phyloP scores from a whole-genome alignment of 1,140 invertebrate genomes.

The Ips nitidus region DNA sequence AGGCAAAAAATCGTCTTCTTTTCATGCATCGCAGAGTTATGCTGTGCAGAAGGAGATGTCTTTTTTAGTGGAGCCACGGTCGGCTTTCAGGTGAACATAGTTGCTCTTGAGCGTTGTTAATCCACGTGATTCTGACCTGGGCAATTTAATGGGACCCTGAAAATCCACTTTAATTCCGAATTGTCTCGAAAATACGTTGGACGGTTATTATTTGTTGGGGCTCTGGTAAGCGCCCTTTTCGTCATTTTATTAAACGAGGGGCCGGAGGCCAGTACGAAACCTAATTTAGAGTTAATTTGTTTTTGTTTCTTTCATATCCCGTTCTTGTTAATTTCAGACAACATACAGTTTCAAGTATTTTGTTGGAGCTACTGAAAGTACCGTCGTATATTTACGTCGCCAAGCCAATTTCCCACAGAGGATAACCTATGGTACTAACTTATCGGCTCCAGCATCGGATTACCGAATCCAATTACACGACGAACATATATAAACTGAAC shows the following conservation, averaged over 20 bases:
- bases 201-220: slow-evolving; percentile 20
- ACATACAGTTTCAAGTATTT: background rate
- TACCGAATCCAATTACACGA: slow-evolving; percentile 45
- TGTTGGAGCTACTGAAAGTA: background rate
- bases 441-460: slow-evolving; percentile 44
- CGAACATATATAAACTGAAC: slow-evolving; percentile 44
- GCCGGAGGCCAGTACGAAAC: slow-evolving; percentile 11
- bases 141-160: background rate
- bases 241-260: slow-evolving; percentile 34
- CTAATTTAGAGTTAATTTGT: slow-evolving; percentile 35
- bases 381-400: slow-evolving; percentile 29
- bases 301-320: slow-evolving; percentile 24
- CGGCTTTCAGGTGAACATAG: background rate
- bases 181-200: slow-evolving; percentile 29
- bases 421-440: slow-evolving; percentile 39
- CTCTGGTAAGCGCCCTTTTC: slow-evolving; percentile 28
- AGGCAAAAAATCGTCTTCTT: slow-evolving; percentile 20
- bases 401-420: slow-evolving; percentile 42
- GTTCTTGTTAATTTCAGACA: slow-evolving; percentile 8
- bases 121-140: too few species aligned
- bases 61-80: slow-evolving; percentile 10
- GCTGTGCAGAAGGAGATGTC: slow-evolving; percentile 23
- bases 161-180: slow-evolving; percentile 31
- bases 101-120: too few species aligned
- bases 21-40: slow-evolving; percentile 24